A percentile compares a stretch with the other conserved stretches of the same genome.
These are phyloP conservation scores for Steinernema khuongi DNA, from an alignment of 1,140 invertebrate species.

Conservation along the genomic window DNA sequence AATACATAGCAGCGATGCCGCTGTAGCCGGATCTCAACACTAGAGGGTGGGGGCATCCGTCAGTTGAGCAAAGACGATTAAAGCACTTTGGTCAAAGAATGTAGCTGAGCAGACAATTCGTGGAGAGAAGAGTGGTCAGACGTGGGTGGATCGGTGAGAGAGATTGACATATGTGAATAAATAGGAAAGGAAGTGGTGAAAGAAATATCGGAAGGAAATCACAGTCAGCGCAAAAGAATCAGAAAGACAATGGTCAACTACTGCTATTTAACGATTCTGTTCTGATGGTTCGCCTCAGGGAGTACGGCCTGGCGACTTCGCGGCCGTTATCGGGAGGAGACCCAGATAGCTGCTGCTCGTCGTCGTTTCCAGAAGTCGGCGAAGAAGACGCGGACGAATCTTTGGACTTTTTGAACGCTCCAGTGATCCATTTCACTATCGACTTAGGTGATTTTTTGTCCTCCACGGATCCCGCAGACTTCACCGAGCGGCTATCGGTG, in stretches of 20 bases:
- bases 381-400: not conserved
- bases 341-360: not conserved
- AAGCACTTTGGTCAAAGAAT: slow-evolving; percentile 6
- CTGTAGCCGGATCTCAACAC: not conserved
- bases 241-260: not conserved
- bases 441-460: not conserved
- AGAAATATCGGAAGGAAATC: slow-evolving; percentile 4
- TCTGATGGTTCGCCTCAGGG: not conserved
- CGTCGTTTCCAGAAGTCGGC: slow-evolving; percentile 10
- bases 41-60: not conserved
- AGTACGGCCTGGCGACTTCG: not conserved
- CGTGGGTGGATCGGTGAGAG: not conserved
- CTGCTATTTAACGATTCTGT: not conserved
- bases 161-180: not conserved
- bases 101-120: not conserved
- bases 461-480: not conserved
- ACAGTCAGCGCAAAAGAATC: slow-evolving; percentile 7
- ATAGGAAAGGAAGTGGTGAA: not conserved
- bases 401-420: slow-evolving; percentile 12
- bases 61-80: slow-evolving; percentile 1
- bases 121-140: not conserved
- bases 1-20: not conserved
- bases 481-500: slow-evolving; percentile 1
- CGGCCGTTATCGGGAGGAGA: slow-evolving; percentile 1
- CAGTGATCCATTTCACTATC: not conserved